Conservation (phyloP, 2,113 vertebrate species). For the Etia nguti region DNA sequence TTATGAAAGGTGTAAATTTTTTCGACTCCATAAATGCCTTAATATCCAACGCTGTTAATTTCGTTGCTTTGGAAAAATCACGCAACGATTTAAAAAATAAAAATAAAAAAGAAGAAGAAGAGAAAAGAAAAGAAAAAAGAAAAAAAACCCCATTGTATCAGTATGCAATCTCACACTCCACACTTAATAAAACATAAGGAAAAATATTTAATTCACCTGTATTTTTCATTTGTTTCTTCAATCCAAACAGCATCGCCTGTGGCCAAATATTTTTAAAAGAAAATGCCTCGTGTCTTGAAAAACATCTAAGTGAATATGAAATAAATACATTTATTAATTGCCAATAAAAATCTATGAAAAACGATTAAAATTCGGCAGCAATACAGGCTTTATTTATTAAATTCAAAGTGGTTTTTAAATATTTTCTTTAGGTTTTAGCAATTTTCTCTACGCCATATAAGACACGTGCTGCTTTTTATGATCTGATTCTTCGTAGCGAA, state of each 20-base stretch:
- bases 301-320: not conserved
- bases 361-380: not conserved
- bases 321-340: not conserved
- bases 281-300: not conserved
- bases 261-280: not conserved
- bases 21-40: not conserved
- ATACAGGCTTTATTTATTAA: not conserved
- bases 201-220: not conserved
- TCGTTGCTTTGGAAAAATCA: constrained; percentile 1
- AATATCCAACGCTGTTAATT: not conserved
- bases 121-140: not conserved
- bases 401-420: not conserved
- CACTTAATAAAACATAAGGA: not conserved
- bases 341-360: not conserved
- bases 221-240: not conserved
- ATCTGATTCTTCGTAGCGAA: not conserved
- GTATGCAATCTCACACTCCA: not conserved
- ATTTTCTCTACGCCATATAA: not conserved
- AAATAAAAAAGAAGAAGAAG: not conserved
- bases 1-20: not conserved
- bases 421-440: not conserved
- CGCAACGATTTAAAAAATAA: not conserved
- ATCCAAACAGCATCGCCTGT: not conserved
- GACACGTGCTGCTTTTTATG: constrained; percentile 2
- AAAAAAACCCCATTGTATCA: not conserved